A percentile compares a stretch with the other conserved stretches of the same genome.
phyloP scores from a whole-genome alignment of 2,888 invertebrate genomes.

The Desoria tigrina region DNA sequence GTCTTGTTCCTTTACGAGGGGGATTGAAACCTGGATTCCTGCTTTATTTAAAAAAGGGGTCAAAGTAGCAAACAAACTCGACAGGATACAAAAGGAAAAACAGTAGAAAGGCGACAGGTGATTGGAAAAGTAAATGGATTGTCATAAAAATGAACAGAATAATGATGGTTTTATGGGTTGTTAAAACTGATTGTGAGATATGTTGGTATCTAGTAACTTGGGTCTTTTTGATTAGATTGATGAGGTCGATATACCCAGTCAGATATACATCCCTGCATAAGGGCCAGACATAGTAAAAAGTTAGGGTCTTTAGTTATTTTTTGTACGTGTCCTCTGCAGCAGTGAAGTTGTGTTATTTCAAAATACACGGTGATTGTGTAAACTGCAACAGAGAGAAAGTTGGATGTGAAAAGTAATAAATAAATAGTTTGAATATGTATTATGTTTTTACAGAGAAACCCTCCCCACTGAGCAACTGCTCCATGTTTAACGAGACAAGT shows the following conservation, averaged over 20 bases:
- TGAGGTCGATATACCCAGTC: too few relatives aligned
- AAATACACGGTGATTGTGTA: too few relatives aligned
- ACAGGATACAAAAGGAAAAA: background rate
- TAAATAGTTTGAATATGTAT: background rate
- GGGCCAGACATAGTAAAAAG: too few relatives aligned
- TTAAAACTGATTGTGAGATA: conserved; percentile 1
- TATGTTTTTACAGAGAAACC: conserved; percentile 68
- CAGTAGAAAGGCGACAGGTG: conserved; percentile 6
- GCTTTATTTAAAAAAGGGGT: too few relatives aligned
- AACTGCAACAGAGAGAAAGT: background rate
- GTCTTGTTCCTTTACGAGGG: too few relatives aligned
- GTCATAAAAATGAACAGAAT: background rate
- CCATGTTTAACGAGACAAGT: conserved; percentile 79
- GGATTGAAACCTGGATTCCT: too few relatives aligned
- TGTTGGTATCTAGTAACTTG: background rate
- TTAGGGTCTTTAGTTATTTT: too few relatives aligned
- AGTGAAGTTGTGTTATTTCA: too few relatives aligned
- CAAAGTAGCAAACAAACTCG: too few relatives aligned
- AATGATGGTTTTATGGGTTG: conserved; percentile 10
- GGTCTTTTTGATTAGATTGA: too few relatives aligned
- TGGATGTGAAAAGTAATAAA: background rate
- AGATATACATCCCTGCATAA: too few relatives aligned
- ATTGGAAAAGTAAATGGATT: background rate
- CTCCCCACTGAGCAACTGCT: conserved; percentile 80
- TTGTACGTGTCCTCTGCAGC: too few relatives aligned